Evolutionary conservation across 2,113 vertebrate genomes (phyloP).

Genomic region (Chionomys nivalis): DNA sequence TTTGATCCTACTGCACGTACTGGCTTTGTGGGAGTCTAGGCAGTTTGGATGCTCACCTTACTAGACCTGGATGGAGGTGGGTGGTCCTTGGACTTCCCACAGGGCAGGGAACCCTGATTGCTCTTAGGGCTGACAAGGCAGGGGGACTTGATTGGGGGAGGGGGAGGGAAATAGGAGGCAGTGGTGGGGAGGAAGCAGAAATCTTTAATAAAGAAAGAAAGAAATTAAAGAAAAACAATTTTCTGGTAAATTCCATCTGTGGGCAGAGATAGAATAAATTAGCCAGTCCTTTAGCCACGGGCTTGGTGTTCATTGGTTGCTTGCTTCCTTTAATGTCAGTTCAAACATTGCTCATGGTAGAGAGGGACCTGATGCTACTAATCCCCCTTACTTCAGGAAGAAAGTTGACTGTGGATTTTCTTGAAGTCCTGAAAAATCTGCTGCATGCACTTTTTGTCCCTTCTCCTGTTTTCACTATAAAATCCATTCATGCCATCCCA

Average conservation of each 20-base stretch:
- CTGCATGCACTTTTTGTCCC: not conserved
- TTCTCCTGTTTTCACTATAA: not conserved
- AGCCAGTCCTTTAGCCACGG: not conserved
- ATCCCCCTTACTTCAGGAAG: not conserved
- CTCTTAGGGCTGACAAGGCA: no score
- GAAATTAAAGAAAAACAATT: no score
- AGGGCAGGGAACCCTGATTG: no score
- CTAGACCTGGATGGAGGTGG: no score
- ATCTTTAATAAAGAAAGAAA: no score
- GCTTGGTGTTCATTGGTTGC: not conserved
- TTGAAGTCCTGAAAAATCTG: not conserved
- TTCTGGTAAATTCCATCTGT: conserved; percentile 25
- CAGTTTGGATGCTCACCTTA: no score
- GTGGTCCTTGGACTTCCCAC: no score
- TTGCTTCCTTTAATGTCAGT: conserved; percentile 16
- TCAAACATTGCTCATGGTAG: not conserved
- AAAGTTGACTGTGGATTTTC: not conserved
- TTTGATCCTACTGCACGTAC: no score
- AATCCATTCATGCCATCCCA: not conserved
- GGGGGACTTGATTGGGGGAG: no score
- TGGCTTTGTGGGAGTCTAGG: no score
- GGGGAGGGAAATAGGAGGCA: no score
- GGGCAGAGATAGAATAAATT: conserved; percentile 5
- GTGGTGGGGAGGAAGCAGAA: no score
- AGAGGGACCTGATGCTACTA: not conserved